Percentiles rank a stretch among this genome's conserved stretches.
Conservation (phyloP, 2,888 invertebrate species). For the Pomacea canaliculata region DNA sequence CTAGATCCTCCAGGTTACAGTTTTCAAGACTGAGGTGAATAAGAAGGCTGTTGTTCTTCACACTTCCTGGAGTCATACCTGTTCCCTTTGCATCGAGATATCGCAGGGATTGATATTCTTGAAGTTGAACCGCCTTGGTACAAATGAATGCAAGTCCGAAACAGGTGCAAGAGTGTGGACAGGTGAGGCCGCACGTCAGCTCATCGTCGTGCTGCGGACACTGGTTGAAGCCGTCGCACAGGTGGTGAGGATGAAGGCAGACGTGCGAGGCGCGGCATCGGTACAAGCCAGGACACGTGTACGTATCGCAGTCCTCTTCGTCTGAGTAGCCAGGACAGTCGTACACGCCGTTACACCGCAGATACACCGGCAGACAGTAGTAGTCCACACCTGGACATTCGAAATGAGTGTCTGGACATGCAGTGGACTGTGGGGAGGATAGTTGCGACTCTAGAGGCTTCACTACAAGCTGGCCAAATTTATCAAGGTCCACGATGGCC, state of each 20-base stretch:
- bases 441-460: not conserved
- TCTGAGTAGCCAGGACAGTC: slow-evolving; percentile 15
- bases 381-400: not conserved
- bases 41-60: slow-evolving; percentile 1
- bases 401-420: slow-evolving; percentile 15
- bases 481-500: slow-evolving; percentile 6
- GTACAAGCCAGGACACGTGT: slow-evolving; percentile 14
- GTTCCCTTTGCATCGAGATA: slow-evolving; percentile 3
- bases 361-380: slow-evolving; percentile 19
- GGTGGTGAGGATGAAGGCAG: slow-evolving; percentile 9
- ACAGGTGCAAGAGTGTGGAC: slow-evolving; percentile 11
- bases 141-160: slow-evolving; percentile 4
- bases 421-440: not conserved
- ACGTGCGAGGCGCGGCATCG: slow-evolving; percentile 8
- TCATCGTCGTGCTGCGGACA: slow-evolving; percentile 19
- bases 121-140: not conserved
- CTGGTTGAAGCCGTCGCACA: slow-evolving; percentile 17
- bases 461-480: not conserved
- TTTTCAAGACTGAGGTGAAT: slow-evolving; percentile 1
- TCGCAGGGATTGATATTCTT: not conserved
- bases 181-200: slow-evolving; percentile 2
- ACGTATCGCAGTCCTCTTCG: slow-evolving; percentile 8
- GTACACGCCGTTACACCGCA: slow-evolving; percentile 13
- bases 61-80: not conserved
- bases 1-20: not conserved